Base-by-base conservation (phyloP, 2,888 invertebrate species). In the Pheosia gnoma region DNA sequence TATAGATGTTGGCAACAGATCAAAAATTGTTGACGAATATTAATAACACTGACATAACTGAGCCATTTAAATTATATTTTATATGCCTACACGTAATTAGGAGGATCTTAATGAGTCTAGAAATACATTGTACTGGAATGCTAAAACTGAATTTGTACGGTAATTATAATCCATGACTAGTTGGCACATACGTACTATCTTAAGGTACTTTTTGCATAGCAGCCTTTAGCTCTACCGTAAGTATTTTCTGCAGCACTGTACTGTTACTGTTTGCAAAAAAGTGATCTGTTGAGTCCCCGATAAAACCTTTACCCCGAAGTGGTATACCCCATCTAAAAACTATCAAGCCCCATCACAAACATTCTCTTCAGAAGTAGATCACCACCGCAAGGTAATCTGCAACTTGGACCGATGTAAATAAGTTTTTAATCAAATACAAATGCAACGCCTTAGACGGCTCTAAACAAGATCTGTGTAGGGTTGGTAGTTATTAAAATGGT, bases 401-500 rank as follows among this genome's bases (percentile, higher is more conserved):
- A 67, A 63, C 63, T 58, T 61, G 63, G 72, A 63, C 71, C 74
- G 72, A 68, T 74, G 65, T 77, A 77, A 75, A 69, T 71, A 67
- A 70, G 65, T 70, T 78, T 79, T 75, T 80, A 81, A 82, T 80
- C 79, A 80, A 75, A 79, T 75, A 74, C 73, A 81, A 78, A 75
- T 72, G 74, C 72, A 77, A 67, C 73, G 71, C 65, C 70, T 78
- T 72, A 71, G 60, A 66, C 64, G 66, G 67, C 68, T 74, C 66
- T 60, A 76, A 77, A 80, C 68, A 68, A 71, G 64, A 68, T 70
- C 63, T 67, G 39, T 59, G n/a, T 60, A 74, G 75, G 77, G 77
- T 8, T 69, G 70, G 36, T 49, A 37, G 10, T 39, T 45, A 54
- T 38, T 47, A 1, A 43, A 9, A 9, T 43, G 9, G 43, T 8